Evolutionary conservation across 2,888 invertebrate species (phyloP), one percentile per base, ranked within the genome.

Genomic region (Maniola hyperantus): DNA sequence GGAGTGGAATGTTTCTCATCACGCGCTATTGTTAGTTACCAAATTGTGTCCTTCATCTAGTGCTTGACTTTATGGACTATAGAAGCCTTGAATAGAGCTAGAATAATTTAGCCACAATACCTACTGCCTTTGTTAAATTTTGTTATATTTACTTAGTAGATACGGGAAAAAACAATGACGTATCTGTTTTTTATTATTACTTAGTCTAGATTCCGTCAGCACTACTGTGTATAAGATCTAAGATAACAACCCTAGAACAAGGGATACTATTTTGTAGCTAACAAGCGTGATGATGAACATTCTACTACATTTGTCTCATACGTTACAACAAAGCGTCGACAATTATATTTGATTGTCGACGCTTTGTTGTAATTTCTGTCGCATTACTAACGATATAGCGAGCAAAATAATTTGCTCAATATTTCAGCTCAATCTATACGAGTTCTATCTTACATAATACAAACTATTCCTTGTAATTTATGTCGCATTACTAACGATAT

Each of bases 281-380:
- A 48, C 48, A 48, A 46, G 39, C 48, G 48, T 10, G 48, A 48
- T 48, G 48, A 48, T 4, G n/a, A n/a, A n/a, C n/a, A 18, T 48
- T 48, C 18, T 8, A 18, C 7, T 48, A 15, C 48, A 8, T 48
- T 26, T 26, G 26, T 26, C 26, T 26, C 4, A 26, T 26, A 42
- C 42, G 42, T 42, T 4, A 42, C n/a, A n/a, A n/a, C n/a, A n/a
- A n/a, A n/a, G n/a, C n/a, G n/a, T n/a, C n/a, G n/a, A n/a, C n/a
- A n/a, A n/a, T n/a, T n/a, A n/a, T n/a, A 13, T 11, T 13, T 13
- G 4, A 42, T 42, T 42, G 42, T 42, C 13, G 10, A 39, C 13
- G 13, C 5, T 42, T 42, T 42, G 42, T 42, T 13, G 42, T 42
- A 42, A 42, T 42, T 42, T 42, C 13, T 42, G 42, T 42, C 42